Evolutionary conservation across 2,888 invertebrate species (phyloP).

Genomic region (Apoderus coryli): DNA sequence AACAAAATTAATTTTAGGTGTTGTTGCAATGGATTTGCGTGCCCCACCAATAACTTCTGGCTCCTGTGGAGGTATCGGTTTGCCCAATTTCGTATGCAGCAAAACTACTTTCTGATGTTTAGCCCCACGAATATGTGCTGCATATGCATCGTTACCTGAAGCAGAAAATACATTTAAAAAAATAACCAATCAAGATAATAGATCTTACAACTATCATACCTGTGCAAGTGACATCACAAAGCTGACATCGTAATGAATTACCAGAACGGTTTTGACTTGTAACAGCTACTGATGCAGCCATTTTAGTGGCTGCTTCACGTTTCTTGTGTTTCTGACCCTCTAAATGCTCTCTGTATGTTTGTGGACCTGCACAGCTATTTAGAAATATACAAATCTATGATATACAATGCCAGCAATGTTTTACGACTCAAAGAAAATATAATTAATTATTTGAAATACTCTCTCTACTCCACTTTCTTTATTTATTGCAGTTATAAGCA

Average conservation of each 20-base stretch:
- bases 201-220: conserved; percentile 41
- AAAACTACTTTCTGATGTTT: conserved; percentile 98
- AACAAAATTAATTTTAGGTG: conserved; percentile 76
- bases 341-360: conserved; percentile 89
- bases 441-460: no score
- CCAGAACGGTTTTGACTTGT: conserved; percentile 47
- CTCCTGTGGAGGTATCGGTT: conserved; percentile 91
- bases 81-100: conserved; percentile 91
- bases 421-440: no score
- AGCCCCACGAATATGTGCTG: conserved; percentile 92
- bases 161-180: conserved; percentile 43
- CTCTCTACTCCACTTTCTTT: no score
- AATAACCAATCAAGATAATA: conserved; percentile 1
- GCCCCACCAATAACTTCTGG: conserved; percentile 66
- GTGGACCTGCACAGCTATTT: conserved; percentile 32
- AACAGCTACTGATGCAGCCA: conserved; percentile 47
- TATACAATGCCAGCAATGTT: no score
- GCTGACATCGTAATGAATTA: conserved; percentile 77
- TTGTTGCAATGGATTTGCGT: conserved; percentile 41
- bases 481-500: no score
- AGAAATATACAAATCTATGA: conserved; percentile 10
- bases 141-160: conserved; percentile 97
- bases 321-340: conserved; percentile 99
- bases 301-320: conserved; percentile 78
- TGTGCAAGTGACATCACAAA: conserved; percentile 97